Conservation (phyloP, 92 coral and sea anemone genomes). For the Epizoanthus rinbou region DNA sequence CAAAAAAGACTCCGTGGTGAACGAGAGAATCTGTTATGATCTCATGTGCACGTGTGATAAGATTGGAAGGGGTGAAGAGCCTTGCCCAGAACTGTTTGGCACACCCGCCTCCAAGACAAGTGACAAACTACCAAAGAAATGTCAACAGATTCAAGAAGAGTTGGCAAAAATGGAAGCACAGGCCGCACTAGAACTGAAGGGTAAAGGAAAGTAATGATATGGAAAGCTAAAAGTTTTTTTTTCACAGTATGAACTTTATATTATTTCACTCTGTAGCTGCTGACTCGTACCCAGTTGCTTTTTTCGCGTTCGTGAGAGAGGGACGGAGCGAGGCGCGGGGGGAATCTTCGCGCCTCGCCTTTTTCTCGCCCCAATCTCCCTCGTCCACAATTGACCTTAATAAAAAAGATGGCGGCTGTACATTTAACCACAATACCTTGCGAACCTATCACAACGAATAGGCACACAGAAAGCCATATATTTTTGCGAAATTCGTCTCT, state of each 20-base stretch:
- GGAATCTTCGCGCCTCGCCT: no score
- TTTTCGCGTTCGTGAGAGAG: no score
- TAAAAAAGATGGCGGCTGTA: no score
- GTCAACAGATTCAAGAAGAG: conserved; percentile 72
- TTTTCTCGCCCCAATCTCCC: no score
- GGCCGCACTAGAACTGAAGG: conserved; percentile 20
- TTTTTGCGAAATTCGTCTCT: no score
- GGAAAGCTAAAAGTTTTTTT: neutral
- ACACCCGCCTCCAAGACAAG: conserved; percentile 81
- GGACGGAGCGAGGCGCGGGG: no score
- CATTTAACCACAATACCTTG: no score
- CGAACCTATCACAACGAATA: no score
- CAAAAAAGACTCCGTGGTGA: conserved; percentile 89
- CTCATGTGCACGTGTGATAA: conserved; percentile 79
- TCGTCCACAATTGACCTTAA: no score
- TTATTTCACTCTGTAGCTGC: no score
- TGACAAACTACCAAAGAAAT: conserved; percentile 68
- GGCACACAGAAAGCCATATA: no score
- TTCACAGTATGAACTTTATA: neutral
- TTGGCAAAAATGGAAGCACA: conserved; percentile 61
- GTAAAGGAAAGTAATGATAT: neutral
- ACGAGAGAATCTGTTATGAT: conserved; percentile 86
- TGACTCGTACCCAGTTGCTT: no score
- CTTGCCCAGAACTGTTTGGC: conserved; percentile 86
- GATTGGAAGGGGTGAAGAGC: conserved; percentile 73